A percentile compares a stretch with the other conserved stretches of the same genome.
Conservation (phyloP, 2,113 vertebrate genomes). For the Vulpes lagopus region DNA sequence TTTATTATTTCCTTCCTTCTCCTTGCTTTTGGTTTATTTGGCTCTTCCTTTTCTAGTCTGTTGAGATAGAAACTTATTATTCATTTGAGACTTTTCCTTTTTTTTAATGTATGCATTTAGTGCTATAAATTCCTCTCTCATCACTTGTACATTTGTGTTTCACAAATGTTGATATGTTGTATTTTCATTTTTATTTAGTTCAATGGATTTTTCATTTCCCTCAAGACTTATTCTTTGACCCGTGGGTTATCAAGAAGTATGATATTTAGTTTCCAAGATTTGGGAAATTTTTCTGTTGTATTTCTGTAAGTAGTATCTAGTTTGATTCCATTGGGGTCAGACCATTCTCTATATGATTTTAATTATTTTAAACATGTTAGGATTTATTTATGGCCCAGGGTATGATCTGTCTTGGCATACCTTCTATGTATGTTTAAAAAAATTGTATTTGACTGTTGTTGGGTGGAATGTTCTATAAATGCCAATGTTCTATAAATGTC, state of each 20-base stretch:
- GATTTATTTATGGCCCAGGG: not conserved
- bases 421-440: not conserved
- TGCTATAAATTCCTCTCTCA: not conserved
- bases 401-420: not conserved
- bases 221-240: slow-evolving; percentile 10
- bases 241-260: not conserved
- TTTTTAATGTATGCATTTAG: not conserved
- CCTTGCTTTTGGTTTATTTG: not conserved
- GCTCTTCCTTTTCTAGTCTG: not conserved
- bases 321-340: not conserved
- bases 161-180: not conserved
- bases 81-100: not conserved
- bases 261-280: not conserved
- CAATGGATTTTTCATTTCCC: not conserved
- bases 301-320: not conserved
- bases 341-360: not conserved
- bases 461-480: not conserved
- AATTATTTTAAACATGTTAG: not conserved
- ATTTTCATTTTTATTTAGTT: not conserved
- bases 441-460: not conserved
- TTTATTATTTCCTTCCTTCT: not conserved
- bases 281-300: not conserved
- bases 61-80: not conserved
- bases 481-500: not conserved
- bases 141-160: too few species aligned